These are phyloP conservation scores for Dipodomys merriami DNA, from an alignment of 2,113 vertebrate genomes.

Conservation along the genomic window DNA sequence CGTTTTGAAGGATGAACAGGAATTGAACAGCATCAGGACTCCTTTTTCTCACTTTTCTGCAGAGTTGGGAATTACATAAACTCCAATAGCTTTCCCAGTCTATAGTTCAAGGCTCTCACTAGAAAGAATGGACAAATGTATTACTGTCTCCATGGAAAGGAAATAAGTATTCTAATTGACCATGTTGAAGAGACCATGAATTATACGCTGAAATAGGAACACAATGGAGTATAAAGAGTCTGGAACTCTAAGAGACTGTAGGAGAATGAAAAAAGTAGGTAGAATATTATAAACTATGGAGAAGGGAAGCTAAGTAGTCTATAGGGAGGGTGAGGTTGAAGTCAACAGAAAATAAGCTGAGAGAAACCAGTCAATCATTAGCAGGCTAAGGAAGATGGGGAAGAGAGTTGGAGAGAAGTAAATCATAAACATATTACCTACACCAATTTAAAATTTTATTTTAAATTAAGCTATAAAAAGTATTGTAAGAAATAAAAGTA, in stretches of 20 bases:
- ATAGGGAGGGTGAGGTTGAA: neutral
- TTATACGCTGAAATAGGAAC: neutral
- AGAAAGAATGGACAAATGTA: accelerated
- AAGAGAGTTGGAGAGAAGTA: neutral
- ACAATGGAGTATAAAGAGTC: neutral
- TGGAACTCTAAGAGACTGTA: neutral
- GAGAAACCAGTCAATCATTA: neutral
- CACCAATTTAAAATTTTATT: neutral
- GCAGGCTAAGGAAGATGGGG: neutral
- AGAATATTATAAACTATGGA: neutral
- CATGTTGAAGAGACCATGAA: neutral
- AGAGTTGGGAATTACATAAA: neutral
- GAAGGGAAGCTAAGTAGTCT: neutral
- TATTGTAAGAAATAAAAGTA: constrained; percentile 24
- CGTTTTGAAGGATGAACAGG: neutral
- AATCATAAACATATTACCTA: neutral
- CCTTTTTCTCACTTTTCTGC: accelerated
- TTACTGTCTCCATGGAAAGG: too few species aligned
- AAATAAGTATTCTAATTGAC: accelerated
- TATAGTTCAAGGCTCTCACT: too few species aligned
- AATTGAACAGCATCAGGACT: neutral
- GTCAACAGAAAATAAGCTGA: neutral
- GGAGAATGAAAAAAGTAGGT: neutral
- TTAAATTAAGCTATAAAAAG: constrained; percentile 26
- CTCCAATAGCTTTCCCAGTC: neutral